Conservation (phyloP, 1,140 invertebrate species). For the Odontomachus brunneus region DNA sequence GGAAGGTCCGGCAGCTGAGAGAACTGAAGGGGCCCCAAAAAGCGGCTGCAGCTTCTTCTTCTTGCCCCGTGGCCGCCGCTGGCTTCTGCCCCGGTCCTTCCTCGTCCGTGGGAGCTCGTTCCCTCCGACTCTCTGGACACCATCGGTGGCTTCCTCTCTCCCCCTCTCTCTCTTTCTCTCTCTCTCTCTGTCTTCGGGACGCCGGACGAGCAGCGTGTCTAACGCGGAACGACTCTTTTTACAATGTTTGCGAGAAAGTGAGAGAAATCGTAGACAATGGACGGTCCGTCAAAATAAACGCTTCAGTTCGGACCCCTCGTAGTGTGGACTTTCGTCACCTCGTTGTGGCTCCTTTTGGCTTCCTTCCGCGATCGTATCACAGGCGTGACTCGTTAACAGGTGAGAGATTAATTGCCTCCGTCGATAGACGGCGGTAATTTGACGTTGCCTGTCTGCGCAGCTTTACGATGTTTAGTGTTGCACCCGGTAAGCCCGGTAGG, state of each 20-base stretch:
- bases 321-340: neutral
- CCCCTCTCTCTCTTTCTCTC: too few species aligned
- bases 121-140: slow-evolving; percentile 19
- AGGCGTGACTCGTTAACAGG: too few species aligned
- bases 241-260: neutral
- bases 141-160: slow-evolving; percentile 39
- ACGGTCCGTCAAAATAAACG: slow-evolving; percentile 20
- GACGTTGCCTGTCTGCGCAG: too few species aligned
- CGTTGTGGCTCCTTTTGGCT: neutral
- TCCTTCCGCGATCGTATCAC: too few species aligned
- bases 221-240: neutral
- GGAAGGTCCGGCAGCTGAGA: slow-evolving; percentile 85
- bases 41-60: slow-evolving; percentile 79
- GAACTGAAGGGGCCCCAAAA: slow-evolving; percentile 73
- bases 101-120: slow-evolving; percentile 70
- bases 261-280: slow-evolving; percentile 36
- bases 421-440: too few species aligned
- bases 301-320: neutral
- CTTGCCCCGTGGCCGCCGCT: slow-evolving; percentile 65
- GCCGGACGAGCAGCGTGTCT: neutral
- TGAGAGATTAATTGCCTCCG: too few species aligned
- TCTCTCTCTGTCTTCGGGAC: too few species aligned
- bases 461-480: too few species aligned
- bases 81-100: slow-evolving; percentile 71
- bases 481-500: too few species aligned